Evolutionary conservation across 37 sponge, comb jelly and placozoan genomes (phyloP).

Genomic region (Amphimedon queenslandica): DNA sequence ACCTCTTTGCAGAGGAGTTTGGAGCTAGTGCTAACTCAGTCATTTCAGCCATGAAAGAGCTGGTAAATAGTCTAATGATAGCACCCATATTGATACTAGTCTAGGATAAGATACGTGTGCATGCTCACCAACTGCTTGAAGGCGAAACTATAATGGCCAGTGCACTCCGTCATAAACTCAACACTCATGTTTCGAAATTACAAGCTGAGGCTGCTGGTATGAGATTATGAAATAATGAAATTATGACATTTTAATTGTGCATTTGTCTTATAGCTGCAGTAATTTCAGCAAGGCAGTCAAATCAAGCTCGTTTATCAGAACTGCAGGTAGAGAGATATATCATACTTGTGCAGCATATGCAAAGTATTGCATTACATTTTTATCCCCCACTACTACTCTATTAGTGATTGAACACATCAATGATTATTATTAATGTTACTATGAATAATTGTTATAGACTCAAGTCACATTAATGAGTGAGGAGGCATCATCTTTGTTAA

Average conservation of each 20-base stretch:
- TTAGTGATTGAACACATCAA: too few species aligned
- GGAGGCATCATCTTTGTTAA: not conserved
- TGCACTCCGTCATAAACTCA: conserved; percentile 44
- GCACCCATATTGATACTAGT: not conserved
- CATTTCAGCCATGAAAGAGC: conserved; percentile 19
- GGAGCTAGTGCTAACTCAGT: conserved; percentile 23
- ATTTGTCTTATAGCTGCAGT: conserved; percentile 15
- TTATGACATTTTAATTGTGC: not conserved
- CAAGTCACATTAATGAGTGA: conserved; percentile 21
- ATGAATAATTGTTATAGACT: conserved; percentile 1
- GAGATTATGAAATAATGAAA: not conserved
- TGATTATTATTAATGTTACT: too few species aligned
- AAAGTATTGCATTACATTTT: too few species aligned
- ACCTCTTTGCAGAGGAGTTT: conserved; percentile 5
- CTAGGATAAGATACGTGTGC: conserved; percentile 36
- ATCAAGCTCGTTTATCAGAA: conserved; percentile 21
- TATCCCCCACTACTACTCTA: too few species aligned
- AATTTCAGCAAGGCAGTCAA: conserved; percentile 40
- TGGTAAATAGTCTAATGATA: conserved; percentile 18
- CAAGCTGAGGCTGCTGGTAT: conserved; percentile 35
- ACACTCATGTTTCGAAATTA: conserved; percentile 30
- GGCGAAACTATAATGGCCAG: conserved; percentile 48
- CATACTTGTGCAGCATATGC: too few species aligned
- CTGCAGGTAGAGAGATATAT: conserved; percentile 46
- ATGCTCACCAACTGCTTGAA: conserved; percentile 49